A percentile compares a stretch with the other conserved stretches of the same genome.
Conservation (phyloP, 2,797 vertebrate genomes). For the Mallotus villosus region DNA sequence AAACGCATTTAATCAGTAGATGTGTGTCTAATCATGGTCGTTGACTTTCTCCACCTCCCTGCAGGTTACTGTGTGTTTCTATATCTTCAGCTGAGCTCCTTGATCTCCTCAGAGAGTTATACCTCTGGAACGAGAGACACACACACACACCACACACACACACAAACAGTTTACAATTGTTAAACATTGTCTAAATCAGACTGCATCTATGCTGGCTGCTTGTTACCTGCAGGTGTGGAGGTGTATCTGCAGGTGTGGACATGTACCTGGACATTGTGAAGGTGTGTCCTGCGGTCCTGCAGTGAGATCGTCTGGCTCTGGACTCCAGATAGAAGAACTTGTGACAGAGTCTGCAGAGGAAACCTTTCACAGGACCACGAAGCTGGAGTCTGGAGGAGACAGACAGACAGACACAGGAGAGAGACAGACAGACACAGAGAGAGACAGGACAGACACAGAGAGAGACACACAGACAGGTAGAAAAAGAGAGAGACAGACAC, state of each 20-base stretch:
- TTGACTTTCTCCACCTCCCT: no score
- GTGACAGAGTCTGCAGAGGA: conserved; percentile 83
- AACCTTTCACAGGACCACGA: conserved; percentile 84
- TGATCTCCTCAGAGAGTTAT: conserved; percentile 36
- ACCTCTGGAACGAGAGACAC: conserved; percentile 43
- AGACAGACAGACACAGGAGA: no score
- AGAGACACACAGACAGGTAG: no score
- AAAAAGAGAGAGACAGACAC: no score
- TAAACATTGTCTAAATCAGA: no score
- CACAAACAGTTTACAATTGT: no score
- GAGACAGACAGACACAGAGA: no score
- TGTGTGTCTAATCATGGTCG: neutral
- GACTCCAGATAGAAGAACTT: conserved; percentile 87
- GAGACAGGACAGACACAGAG: no score
- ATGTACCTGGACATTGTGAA: conserved; percentile 32
- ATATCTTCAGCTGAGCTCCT: conserved; percentile 5
- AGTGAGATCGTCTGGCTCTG: conserved; percentile 80
- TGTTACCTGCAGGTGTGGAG: neutral
- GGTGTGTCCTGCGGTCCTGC: conserved; percentile 85
- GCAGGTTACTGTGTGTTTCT: neutral
- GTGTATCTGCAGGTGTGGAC: no score
- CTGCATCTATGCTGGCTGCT: no score
- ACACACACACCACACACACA: no score
- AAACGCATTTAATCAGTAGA: no score
- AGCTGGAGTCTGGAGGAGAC: conserved; percentile 76